Percentiles rank a stretch among this genome's conserved stretches.
phyloP scores from a whole-genome alignment of 64 coral and sea anemone species.

The Montipora sp. region DNA sequence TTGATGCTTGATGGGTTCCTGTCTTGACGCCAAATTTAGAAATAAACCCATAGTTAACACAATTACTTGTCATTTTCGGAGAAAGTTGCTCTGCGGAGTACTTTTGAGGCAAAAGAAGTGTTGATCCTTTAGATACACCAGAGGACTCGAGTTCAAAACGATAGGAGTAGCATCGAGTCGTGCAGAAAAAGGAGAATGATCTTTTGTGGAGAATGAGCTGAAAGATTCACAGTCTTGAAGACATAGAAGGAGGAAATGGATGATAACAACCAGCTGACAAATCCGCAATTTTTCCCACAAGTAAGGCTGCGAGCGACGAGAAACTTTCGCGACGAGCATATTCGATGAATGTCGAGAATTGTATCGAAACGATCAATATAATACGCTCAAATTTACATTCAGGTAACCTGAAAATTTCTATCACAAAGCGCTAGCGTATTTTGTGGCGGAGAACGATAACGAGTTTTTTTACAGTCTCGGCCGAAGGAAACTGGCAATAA shows the following conservation, averaged over 20 bases:
- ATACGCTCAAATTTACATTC: neutral
- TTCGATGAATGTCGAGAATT: neutral
- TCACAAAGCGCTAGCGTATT: neutral
- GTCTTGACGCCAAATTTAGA: constrained; percentile 40
- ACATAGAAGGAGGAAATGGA: neutral
- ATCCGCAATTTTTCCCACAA: neutral
- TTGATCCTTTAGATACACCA: constrained; percentile 16
- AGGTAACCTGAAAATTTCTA: neutral
- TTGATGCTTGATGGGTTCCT: neutral
- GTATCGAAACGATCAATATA: neutral
- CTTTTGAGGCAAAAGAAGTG: neutral
- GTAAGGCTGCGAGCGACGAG: neutral
- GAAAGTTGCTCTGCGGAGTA: neutral
- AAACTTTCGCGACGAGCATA: constrained; percentile 6
- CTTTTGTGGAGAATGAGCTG: neutral
- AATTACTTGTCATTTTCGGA: constrained; percentile 2
- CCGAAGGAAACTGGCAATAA: constrained; percentile 10
- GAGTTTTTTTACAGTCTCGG: neutral
- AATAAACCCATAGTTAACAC: constrained; percentile 27
- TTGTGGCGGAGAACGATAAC: neutral
- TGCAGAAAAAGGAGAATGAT: neutral
- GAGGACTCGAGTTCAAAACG: neutral
- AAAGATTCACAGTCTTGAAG: neutral
- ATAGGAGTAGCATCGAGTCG: neutral
- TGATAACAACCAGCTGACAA: neutral